phyloP scores from a whole-genome alignment of 2,797 vertebrate genomes.

The Anableps anableps region DNA sequence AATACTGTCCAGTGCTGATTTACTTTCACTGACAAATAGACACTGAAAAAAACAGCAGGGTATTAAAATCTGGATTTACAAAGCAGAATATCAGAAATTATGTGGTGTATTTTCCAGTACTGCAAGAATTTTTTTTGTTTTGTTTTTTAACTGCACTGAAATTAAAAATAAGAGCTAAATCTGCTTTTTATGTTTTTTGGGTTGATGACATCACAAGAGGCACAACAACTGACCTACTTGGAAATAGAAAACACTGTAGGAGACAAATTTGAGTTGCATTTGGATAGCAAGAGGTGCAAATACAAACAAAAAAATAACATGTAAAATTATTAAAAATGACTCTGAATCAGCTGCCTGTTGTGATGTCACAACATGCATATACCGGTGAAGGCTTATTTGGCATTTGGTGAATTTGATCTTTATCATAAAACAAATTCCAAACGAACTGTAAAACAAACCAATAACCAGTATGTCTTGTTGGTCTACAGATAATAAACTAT shows the following conservation, averaged over 20 bases:
- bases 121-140: neutral
- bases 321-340: neutral
- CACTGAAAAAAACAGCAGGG: neutral
- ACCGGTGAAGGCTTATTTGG: too few relatives aligned
- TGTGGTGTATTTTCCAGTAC: constrained; percentile 11
- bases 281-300: neutral
- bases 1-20: neutral
- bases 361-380: too few relatives aligned
- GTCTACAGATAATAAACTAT: neutral
- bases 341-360: too few relatives aligned
- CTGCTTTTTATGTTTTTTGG: neutral
- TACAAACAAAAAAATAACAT: neutral
- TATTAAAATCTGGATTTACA: neutral
- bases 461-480: too few relatives aligned
- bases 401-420: too few relatives aligned
- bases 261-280: neutral
- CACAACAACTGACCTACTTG: neutral
- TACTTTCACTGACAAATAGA: neutral
- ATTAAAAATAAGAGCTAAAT: neutral
- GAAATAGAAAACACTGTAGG: neutral
- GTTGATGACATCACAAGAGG: neutral
- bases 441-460: neutral
- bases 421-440: neutral
- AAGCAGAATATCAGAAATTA: neutral
- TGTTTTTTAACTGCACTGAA: constrained; percentile 10